Base-by-base conservation (phyloP, 2,888 invertebrate species). In the Hoplodrina ambigua region DNA sequence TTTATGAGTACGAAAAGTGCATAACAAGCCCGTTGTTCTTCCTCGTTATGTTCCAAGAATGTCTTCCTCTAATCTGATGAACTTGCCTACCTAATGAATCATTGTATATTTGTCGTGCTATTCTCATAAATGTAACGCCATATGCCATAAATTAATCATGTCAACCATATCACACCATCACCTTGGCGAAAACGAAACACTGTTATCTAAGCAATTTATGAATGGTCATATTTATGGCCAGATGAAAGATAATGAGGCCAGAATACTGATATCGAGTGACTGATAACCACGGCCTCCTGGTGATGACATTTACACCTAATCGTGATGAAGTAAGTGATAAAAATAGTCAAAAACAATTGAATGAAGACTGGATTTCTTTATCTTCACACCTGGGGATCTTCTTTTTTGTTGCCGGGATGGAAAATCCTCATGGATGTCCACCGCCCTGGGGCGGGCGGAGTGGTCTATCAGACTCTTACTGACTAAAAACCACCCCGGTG, bases 221-320 rank as follows among this genome's bases (percentile, higher is more conserved):
- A 78, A 78, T 73, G 60, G 44, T 30, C 49, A 54, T 56, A 68
- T 76, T 74, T 79, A 68, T 74, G 55, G 53, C 41, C 44, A 15
- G 17, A 44, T 11, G 15, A 20, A 33, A 50, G 63, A 57, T 75
- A 17, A 57, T 54, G 20, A 68, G 19, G 30, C 37, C 17, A 46
- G 53, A 53, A 57, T 49, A 62, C 52, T 52, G 54, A 19, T 54
- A 74, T 17, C 20, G 54, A 3, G 41, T 69, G 58, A 63, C 25
- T 66, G 56, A 75, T 73, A 56, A 30, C 60, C 37, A 13, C 0
- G 17, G 15, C 17, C 33, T 75, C 20, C 17, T 33, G 20, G 52
- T 69, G 46, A 49, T 52, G 46, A 69, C n/a, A 33, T 57, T 54
- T 19, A 49, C 33, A 55, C 25, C 4, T 30, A 33, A 52, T 60